Conservation (phyloP, 2,888 invertebrate genomes). For the Rhamphomyia laevipes region DNA sequence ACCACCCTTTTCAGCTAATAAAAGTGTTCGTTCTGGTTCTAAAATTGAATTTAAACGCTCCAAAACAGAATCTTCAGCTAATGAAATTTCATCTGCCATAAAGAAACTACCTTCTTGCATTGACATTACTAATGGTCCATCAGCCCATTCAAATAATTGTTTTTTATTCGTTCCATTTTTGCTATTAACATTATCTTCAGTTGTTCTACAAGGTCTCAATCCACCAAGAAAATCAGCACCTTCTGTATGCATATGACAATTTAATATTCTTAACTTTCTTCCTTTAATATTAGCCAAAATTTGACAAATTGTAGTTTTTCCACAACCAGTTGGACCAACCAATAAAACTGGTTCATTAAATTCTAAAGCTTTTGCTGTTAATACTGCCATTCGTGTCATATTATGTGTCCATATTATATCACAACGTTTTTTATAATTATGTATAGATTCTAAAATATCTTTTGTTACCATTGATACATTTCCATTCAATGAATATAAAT, state of each 20-base stretch:
- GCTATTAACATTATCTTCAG: constrained; percentile 16
- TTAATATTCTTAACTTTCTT: constrained; percentile 65
- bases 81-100: constrained; percentile 95
- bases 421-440: constrained; percentile 41
- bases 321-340: constrained; percentile 96
- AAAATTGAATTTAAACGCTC: constrained; percentile 94
- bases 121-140: constrained; percentile 86
- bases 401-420: constrained; percentile 93
- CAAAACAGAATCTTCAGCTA: constrained; percentile 96
- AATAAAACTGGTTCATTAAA: constrained; percentile 90
- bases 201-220: constrained; percentile 67
- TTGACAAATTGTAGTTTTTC: constrained; percentile 94
- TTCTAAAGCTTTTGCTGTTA: constrained; percentile 71
- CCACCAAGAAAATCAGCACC: constrained; percentile 96
- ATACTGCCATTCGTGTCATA: constrained; percentile 68
- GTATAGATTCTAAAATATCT: constrained; percentile 53
- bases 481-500: constrained; percentile 57
- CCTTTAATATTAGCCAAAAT: constrained; percentile 59
- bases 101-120: constrained; percentile 84
- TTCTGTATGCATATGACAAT: constrained; percentile 99
- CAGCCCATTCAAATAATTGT: constrained; percentile 88
- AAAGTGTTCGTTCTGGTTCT: constrained; percentile 80
- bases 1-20: constrained; percentile 83
- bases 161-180: constrained; percentile 5
- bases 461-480: constrained; percentile 67